Percentiles rank a stretch among this genome's conserved stretches.
These are phyloP conservation scores for Aegotheles bennettii DNA, from an alignment of 2,113 vertebrate species.

Conservation along the genomic window DNA sequence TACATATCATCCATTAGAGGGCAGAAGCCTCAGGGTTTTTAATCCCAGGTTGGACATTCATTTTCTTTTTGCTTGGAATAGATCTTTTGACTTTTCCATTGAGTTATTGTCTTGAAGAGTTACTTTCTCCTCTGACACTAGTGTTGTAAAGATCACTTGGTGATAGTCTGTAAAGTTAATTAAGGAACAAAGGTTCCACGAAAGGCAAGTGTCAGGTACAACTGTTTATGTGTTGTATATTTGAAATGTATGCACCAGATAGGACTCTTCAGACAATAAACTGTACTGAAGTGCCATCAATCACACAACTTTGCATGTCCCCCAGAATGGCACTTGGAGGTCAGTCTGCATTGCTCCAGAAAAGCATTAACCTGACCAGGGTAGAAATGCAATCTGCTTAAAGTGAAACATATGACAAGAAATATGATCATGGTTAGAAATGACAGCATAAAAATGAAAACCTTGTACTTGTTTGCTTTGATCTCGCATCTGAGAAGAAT, in stretches of 20 bases:
- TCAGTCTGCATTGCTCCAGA: not conserved
- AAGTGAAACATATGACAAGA: not conserved
- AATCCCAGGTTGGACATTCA: not conserved
- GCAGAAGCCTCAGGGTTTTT: not conserved
- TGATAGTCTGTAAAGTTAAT: not conserved
- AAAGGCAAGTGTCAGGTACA: not conserved
- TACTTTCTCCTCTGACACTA: not conserved
- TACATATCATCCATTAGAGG: not conserved
- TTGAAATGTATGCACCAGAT: not conserved
- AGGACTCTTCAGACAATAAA: not conserved
- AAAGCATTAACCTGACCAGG: not conserved
- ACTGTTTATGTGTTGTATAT: not conserved
- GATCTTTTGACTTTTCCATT: not conserved
- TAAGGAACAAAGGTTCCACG: not conserved
- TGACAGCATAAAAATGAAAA: not conserved
- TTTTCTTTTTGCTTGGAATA: not conserved
- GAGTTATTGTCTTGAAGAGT: not conserved
- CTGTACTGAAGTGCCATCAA: not conserved
- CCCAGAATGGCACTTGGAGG: not conserved
- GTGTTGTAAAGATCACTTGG: not conserved
- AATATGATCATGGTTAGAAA: not conserved
- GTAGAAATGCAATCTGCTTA: not conserved
- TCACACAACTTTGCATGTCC: not conserved
- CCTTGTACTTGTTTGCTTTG: not conserved
- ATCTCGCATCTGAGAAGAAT: not conserved